Evolutionary conservation across 1,140 invertebrate species (phyloP).

Genomic region (Brachionus manjavacas): DNA sequence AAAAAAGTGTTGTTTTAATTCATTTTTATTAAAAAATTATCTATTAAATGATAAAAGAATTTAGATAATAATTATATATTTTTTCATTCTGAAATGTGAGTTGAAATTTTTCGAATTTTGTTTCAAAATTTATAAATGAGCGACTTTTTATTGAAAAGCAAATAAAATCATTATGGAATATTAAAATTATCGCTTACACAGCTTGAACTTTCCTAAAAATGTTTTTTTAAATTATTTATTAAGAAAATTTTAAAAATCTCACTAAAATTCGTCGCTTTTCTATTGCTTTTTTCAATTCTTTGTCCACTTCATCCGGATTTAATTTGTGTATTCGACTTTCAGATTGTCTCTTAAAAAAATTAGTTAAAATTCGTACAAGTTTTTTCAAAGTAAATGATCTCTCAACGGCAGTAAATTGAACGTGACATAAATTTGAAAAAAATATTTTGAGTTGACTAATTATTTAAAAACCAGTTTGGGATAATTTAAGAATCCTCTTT

Average conservation of each 20-base stretch:
- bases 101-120: neutral
- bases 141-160: neutral
- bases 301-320: constrained; percentile 17
- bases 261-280: constrained; percentile 13
- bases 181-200: neutral
- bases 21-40: neutral
- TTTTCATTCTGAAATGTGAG: neutral
- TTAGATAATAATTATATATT: neutral
- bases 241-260: neutral
- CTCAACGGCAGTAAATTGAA: too few relatives aligned
- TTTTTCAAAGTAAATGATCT: too few relatives aligned
- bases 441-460: too few relatives aligned
- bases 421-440: too few relatives aligned
- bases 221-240: neutral
- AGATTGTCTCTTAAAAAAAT: neutral
- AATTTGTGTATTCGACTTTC: constrained; percentile 8
- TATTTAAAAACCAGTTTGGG: too few relatives aligned
- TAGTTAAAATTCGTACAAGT: too few relatives aligned
- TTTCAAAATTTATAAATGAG: neutral
- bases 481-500: too few relatives aligned
- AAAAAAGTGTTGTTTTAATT: neutral
- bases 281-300: constrained; percentile 23
- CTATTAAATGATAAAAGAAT: neutral
- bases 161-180: neutral
- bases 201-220: neutral